Conservation (phyloP, 2,888 invertebrate genomes). For the Smittia sp. region DNA sequence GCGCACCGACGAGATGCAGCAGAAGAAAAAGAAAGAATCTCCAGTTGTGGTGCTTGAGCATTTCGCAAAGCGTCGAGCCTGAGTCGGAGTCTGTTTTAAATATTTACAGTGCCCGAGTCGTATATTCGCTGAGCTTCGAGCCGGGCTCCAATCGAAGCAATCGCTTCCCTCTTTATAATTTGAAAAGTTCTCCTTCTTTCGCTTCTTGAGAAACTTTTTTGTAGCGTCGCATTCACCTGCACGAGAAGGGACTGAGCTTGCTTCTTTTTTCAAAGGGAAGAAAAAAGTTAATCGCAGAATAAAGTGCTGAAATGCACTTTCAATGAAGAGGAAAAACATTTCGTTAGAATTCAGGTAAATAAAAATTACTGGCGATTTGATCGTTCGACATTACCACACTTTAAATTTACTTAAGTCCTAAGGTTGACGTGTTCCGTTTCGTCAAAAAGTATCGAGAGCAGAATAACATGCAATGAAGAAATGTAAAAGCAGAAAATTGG, state of each 20-base stretch:
- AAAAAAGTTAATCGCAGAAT: constrained; percentile 10
- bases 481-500: neutral
- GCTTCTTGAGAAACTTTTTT: neutral
- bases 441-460: neutral
- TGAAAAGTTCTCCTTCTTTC: constrained; percentile 15
- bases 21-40: neutral
- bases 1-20: neutral
- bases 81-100: no score
- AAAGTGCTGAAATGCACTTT: constrained; percentile 23
- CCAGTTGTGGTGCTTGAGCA: no score
- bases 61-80: no score
- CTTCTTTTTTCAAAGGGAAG: no score
- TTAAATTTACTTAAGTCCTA: no score
- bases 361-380: neutral
- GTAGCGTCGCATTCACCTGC: neutral
- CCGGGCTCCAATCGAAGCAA: neutral
- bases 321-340: neutral
- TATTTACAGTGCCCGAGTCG: no score
- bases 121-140: no score
- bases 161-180: neutral
- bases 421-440: no score
- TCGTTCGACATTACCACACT: neutral
- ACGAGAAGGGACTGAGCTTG: neutral
- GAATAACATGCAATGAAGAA: neutral
- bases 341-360: constrained; percentile 11